Evolutionary conservation across 2,113 vertebrate genomes (phyloP).

Genomic region (Meles meles): DNA sequence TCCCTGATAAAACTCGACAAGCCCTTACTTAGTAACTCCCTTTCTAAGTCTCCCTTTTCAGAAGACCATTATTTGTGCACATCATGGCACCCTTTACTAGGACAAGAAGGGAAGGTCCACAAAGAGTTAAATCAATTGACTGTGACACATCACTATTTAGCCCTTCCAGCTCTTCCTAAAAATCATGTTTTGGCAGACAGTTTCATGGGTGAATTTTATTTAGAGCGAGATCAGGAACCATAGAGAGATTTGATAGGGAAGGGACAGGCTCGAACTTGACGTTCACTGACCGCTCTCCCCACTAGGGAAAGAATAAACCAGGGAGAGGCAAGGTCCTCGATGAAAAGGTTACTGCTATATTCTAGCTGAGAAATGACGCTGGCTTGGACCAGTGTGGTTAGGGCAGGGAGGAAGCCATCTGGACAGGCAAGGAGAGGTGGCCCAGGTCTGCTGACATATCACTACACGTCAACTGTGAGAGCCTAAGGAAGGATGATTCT

Average conservation of each 20-base stretch:
- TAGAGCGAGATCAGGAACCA: not conserved
- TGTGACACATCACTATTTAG: not conserved
- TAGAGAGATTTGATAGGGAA: not conserved
- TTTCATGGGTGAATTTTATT: not conserved
- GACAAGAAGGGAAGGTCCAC: not conserved
- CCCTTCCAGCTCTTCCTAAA: not conserved
- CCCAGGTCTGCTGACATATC: not conserved
- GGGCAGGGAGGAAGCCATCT: not conserved
- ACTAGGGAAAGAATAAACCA: not conserved
- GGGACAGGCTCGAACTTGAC: not conserved
- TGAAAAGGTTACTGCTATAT: not conserved
- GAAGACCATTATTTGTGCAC: fast-evolving
- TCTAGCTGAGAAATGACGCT: not conserved
- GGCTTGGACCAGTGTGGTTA: not conserved
- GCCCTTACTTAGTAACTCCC: not conserved
- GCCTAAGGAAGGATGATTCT: too few relatives aligned
- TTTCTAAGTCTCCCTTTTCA: not conserved
- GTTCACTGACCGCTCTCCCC: not conserved
- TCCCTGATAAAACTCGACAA: not conserved
- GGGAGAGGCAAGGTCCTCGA: not conserved
- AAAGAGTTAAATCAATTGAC: not conserved
- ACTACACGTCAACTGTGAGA: not conserved
- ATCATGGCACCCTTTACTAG: not conserved
- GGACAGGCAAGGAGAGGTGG: not conserved
- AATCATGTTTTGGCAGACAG: not conserved